Base-by-base conservation (phyloP, 2,888 invertebrate species). In the Actias luna region DNA sequence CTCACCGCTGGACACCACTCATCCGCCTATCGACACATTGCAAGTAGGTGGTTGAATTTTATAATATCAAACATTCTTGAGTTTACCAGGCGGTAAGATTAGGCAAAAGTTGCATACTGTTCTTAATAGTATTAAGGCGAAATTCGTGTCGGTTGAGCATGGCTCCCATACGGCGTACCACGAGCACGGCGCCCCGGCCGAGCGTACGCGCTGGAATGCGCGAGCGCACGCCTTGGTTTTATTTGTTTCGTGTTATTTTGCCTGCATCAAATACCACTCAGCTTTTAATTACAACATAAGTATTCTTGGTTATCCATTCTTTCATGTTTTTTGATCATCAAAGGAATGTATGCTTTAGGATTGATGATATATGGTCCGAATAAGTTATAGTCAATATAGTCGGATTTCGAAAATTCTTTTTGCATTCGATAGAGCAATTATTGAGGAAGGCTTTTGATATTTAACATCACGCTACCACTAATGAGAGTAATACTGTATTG, bases 161-260 rank as follows among this genome's bases (percentile, higher is more conserved):
- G 70, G 69, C 69, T 70, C 73, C 74, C 69, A 75, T 72, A 67
- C 63, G 55, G 7, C 29, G 29, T 29, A 7, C 1, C 69, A 52
- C 62, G 42, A 42, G n/a, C 7, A 18, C 42, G 42, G 42, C 42
- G 39, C 4, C 33, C 10, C 33, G 33, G 33, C 33, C 12, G 18
- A 29, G 36, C 60, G 72, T 68, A 73, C 75, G 75, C 75, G 65
- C 14, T 66, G 73, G 75, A 70, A 75, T 75, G 74, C 69, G 67
- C 64, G 39, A 64, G 71, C 58, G 57, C 63, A 62, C 57, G 35
- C 61, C 61, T 63, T 61, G 36, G 63, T 69, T 66, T 67, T 68
- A 69, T 69, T 65, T 64, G 58, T 64, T 60, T 59, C 62, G 35
- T 61, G 62, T 57, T 55, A 58, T 62, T 65, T 63, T 63, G 62